Evolutionary conservation across 2,113 vertebrate species (phyloP), one percentile per base, ranked within the genome.

Genomic region (Triplophysa siluroides): DNA sequence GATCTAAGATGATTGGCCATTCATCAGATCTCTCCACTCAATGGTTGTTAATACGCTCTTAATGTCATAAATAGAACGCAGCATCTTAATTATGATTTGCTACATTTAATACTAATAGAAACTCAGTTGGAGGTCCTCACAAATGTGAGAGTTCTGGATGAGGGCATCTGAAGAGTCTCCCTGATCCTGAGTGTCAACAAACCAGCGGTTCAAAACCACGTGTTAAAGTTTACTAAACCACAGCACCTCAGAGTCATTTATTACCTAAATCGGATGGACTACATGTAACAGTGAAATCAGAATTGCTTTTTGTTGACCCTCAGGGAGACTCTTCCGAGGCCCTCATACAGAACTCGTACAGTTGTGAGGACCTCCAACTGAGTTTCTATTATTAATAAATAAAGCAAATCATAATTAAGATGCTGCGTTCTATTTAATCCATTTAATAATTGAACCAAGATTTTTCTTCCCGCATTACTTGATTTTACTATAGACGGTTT

Each of bases 221-320:
- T 60, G 75, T 76, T 78, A 76, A 69, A 70, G 72, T 78, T 56
- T 26, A 62, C 74, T 76, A 58, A 76, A 66, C 52, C 33, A 21
- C 64, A 24, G 62, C 5, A 33, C 73, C 26, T 29, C 26, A 3
- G 26, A 29, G 26, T 29, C 26, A 2, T 29, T 29, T 29, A 29
- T 29, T 29, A 29, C 26, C 3, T 29, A 29, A 3, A 29, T 29
- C 26, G 26, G 26, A 29, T 29, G 26, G 26, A 29, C 26, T 29
- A 29, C 26, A 29, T 29, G 3, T 29, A 29, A 29, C 1, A 26
- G 26, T 26, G 26, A 26, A 26, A 26, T 26, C 26, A 26, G 26
- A 1, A 26, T 0, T 29, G 26, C 26, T 29, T 29, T 29, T 29
- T 18, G 33, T 12, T 11, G 54, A 19, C 11, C 33, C 33, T 60